Conservation (phyloP, 2,113 vertebrate genomes). For the Aspidoscelis tigris region DNA sequence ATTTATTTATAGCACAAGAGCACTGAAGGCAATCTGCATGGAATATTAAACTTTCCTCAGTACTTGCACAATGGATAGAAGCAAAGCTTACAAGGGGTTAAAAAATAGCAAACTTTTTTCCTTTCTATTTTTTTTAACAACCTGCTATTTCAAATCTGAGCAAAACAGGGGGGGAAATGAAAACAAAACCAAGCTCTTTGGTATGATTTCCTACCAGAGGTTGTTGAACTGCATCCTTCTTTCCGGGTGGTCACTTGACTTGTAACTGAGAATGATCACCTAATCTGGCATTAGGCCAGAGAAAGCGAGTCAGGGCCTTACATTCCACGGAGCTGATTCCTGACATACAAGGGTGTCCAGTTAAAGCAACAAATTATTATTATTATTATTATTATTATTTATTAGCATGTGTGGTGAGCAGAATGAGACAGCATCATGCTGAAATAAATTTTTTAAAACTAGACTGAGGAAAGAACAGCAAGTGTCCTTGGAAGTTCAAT, state of each 20-base stretch:
- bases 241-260: conserved; percentile 5
- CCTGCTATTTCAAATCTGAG: conserved; percentile 46
- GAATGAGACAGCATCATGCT: background rate
- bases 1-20: background rate
- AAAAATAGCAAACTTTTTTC: conserved; percentile 41
- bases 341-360: conserved; percentile 14
- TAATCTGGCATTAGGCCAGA: conserved; percentile 31
- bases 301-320: background rate
- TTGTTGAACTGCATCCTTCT: conserved; percentile 40
- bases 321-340: conserved; percentile 30
- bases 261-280: conserved; percentile 30
- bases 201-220: conserved; percentile 52
- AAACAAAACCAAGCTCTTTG: conserved; percentile 36
- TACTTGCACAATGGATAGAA: conserved; percentile 20
- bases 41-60: conserved; percentile 48
- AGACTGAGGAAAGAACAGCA: background rate
- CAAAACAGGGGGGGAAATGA: background rate
- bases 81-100: conserved; percentile 38
- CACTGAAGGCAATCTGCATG: conserved; percentile 18
- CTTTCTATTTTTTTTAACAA: background rate
- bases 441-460: background rate
- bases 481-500: background rate
- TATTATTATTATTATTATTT: too few relatives aligned
- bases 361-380: conserved; percentile 13
- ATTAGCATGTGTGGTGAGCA: background rate